Percentiles rank a stretch among this genome's conserved stretches.
These are phyloP conservation scores for Nycticorax nycticorax DNA, from an alignment of 2,113 vertebrate genomes.

Conservation along the genomic window DNA sequence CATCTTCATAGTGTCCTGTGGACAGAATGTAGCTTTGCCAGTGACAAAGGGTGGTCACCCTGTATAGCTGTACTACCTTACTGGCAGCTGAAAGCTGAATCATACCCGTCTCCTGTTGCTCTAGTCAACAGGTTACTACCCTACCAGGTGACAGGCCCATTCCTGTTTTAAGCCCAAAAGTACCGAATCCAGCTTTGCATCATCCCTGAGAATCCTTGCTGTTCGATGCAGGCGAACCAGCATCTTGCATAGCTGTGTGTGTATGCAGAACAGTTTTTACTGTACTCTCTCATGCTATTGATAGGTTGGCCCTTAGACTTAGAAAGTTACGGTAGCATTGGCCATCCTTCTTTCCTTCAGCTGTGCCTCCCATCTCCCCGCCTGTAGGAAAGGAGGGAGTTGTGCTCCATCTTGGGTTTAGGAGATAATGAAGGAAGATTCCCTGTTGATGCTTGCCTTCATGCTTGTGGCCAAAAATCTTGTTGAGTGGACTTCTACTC, in stretches of 20 bases:
- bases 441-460: background rate
- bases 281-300: background rate
- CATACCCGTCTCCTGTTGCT: background rate
- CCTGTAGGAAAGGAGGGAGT: background rate
- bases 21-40: background rate
- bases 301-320: background rate
- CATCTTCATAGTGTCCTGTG: background rate
- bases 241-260: background rate
- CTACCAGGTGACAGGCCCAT: background rate
- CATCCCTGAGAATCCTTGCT: background rate
- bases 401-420: background rate
- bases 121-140: background rate
- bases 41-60: background rate
- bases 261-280: background rate
- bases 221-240: background rate
- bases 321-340: background rate
- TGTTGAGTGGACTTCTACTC: background rate
- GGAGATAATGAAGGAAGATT: background rate
- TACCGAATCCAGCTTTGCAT: rapidly evolving
- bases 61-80: background rate
- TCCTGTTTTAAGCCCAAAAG: background rate
- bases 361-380: background rate
- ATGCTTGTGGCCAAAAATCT: background rate
- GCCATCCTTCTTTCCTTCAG: background rate
- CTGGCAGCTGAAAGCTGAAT: background rate